Percentiles rank a stretch among this genome's conserved stretches.
Evolutionary conservation across 2,888 invertebrate species (phyloP).

Genomic region (Orthosia incerta): DNA sequence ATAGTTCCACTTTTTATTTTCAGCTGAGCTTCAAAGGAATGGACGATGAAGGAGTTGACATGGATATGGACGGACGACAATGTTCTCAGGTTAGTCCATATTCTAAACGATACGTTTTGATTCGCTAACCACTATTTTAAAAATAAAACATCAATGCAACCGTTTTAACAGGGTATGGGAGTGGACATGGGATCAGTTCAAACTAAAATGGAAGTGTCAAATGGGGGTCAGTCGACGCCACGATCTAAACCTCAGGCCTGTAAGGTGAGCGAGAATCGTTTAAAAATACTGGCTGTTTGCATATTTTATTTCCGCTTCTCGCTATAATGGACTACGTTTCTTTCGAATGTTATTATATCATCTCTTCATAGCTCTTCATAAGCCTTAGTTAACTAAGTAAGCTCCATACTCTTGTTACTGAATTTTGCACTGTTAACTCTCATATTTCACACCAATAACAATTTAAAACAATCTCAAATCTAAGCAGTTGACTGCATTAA

Average conservation of each 20-base stretch:
- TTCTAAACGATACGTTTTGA: not conserved
- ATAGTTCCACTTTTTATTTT: slow-evolving; percentile 19
- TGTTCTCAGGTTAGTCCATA: slow-evolving; percentile 84
- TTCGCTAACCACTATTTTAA: slow-evolving; percentile 29
- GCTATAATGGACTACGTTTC: not conserved
- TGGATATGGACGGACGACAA: slow-evolving; percentile 89
- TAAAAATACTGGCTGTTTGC: slow-evolving; percentile 8
- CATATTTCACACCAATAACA: not conserved
- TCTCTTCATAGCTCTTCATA: not conserved
- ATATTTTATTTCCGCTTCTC: not conserved
- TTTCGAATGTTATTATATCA: not conserved
- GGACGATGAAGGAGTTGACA: slow-evolving; percentile 89
- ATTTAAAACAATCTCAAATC: not conserved
- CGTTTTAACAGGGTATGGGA: slow-evolving; percentile 83
- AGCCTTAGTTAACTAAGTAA: not conserved
- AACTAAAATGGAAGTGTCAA: slow-evolving; percentile 88
- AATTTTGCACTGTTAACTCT: not conserved
- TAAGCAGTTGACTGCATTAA: slow-evolving; percentile 28
- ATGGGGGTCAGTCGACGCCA: slow-evolving; percentile 85
- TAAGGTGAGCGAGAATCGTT: slow-evolving; percentile 86
- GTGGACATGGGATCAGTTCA: slow-evolving; percentile 89
- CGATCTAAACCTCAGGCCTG: slow-evolving; percentile 94
- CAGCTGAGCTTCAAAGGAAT: slow-evolving; percentile 89
- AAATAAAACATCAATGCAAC: slow-evolving; percentile 47
- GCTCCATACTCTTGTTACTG: not conserved